Evolutionary conservation across 2,797 vertebrate species (phyloP).

Genomic region (Diplodus puntazzo): DNA sequence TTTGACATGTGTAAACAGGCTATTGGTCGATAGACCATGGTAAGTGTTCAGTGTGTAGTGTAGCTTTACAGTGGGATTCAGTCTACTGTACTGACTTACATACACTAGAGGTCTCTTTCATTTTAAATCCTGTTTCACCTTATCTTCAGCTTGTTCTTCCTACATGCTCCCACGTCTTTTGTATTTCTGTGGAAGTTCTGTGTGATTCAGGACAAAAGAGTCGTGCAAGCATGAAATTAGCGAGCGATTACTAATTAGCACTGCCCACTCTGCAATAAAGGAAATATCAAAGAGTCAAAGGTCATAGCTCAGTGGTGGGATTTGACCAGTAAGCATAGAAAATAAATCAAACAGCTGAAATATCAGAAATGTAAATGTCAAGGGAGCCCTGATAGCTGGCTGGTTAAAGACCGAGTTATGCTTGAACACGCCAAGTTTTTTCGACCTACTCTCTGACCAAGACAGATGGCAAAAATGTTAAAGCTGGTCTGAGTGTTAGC

Average conservation of each 20-base stretch:
- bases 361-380: background rate
- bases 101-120: too few relatives aligned
- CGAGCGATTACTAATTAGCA: background rate
- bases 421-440: too few relatives aligned
- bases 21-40: too few relatives aligned
- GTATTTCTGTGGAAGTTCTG: background rate
- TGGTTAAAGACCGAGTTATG: too few relatives aligned
- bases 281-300: background rate
- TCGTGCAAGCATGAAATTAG: background rate
- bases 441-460: too few relatives aligned
- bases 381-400: too few relatives aligned
- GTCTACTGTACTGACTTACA: too few relatives aligned
- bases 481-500: too few relatives aligned
- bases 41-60: too few relatives aligned
- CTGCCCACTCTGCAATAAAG: background rate
- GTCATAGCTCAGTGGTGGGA: background rate
- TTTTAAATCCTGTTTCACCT: background rate
- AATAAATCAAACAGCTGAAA: background rate
- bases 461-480: too few relatives aligned
- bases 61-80: too few relatives aligned
- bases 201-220: background rate
- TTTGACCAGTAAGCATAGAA: background rate
- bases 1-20: too few relatives aligned
- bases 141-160: background rate
- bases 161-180: background rate